Evolutionary conservation across 2,113 vertebrate species (phyloP), one percentile per base, ranked within the genome.

Genomic region (Lontra canadensis): DNA sequence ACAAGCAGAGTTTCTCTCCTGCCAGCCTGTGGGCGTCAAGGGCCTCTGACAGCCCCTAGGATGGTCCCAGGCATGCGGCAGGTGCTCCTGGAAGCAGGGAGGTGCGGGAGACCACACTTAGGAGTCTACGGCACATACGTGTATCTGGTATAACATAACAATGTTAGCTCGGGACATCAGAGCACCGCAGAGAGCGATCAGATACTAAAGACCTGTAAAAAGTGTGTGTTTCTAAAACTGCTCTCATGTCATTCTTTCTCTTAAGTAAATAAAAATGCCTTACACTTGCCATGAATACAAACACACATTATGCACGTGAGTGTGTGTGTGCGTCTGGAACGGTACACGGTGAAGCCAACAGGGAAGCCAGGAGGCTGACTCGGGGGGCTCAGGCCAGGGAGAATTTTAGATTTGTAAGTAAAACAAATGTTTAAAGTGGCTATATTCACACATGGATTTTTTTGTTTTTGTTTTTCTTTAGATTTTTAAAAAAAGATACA

Each of bases 71-170:
- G 94, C 39, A 39, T 2, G 2, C 6, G 7, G 87, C 55, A 61
- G 69, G 23, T 1, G 36, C 34, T 7, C 55, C 55, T 7, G 55
- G 55, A 7, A 5, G 42, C 49, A 59, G 61, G 29, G 61, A n/a
- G 39, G 69, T 0, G 4, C 0, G 0, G 34, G 26, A 47, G 76
- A 23, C 4, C 23, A 14, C 49, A 17, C 47, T 42, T 8, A 23
- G 29, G 52, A n/a, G 12, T 6, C 21, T 21, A 31, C 0, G 21
- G 8, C 2, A 6, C 1, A 8, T 26, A 6, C 1, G 13, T 2
- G 10, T 1, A 7, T 1, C 14, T 0, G 71, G 59, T 4, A 21
- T 0, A 5, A n/a, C 4, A 2, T 3, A 18, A 34, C 42, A 25
- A 13, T 2, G 25, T 79, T 2, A 67, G 36, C 44, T 67, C 34